Percentiles rank a stretch among this genome's conserved stretches.
Evolutionary conservation across 1,140 invertebrate species (phyloP).

Genomic region (Odontomachus brunneus): DNA sequence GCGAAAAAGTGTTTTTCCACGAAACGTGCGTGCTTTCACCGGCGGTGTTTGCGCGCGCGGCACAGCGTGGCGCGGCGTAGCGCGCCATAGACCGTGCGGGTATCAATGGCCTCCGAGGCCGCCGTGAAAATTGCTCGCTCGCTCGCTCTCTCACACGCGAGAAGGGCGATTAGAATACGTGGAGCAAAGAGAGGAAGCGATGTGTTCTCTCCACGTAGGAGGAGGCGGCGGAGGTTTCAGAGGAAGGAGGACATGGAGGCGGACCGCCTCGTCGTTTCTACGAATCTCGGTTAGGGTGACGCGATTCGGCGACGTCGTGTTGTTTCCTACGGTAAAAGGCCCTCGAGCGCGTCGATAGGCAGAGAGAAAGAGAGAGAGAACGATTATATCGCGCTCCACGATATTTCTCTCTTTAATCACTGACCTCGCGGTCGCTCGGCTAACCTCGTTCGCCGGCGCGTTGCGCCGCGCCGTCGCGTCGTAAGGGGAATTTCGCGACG

Average conservation of each 20-base stretch:
- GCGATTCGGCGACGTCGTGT: neutral
- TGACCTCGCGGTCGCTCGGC: conserved; percentile 76
- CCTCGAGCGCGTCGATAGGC: conserved; percentile 56
- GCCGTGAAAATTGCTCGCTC: conserved; percentile 32
- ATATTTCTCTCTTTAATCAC: conserved; percentile 79
- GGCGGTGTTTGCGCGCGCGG: neutral
- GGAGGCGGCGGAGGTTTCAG: neutral
- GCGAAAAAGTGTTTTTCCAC: conserved; percentile 5
- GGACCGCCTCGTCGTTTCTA: neutral
- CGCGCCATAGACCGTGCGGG: neutral
- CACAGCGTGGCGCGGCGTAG: no score
- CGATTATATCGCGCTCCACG: conserved; percentile 70
- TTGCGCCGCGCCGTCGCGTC: conserved; percentile 39
- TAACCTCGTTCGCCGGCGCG: conserved; percentile 70
- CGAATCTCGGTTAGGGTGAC: conserved; percentile 19
- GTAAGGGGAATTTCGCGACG: conserved; percentile 31
- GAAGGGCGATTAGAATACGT: neutral
- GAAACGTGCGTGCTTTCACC: conserved; percentile 29
- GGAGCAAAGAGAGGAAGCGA: neutral
- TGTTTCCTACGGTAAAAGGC: conserved; percentile 55
- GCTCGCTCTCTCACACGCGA: neutral
- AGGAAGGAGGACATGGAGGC: neutral
- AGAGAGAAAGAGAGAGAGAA: conserved; percentile 22
- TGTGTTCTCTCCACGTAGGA: neutral
- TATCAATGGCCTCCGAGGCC: conserved; percentile 48